phyloP scores from a whole-genome alignment of 64 coral and sea anemone species.

The Montipora sp. region DNA sequence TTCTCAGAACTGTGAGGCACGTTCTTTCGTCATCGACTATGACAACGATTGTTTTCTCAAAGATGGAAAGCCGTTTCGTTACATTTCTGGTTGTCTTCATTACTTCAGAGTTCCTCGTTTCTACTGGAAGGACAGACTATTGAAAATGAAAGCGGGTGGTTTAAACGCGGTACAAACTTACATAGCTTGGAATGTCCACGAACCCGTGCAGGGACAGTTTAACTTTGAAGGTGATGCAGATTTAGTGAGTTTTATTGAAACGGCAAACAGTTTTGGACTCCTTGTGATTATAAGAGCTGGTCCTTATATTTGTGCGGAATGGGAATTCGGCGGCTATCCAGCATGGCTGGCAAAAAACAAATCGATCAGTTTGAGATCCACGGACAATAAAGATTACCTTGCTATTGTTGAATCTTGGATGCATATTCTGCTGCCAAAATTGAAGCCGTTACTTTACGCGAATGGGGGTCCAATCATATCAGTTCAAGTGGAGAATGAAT shows the following conservation, averaged over 20 bases:
- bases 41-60: constrained; percentile 80
- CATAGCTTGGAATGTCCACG: constrained; percentile 77
- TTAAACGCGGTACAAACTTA: constrained; percentile 84
- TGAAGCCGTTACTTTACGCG: constrained; percentile 76
- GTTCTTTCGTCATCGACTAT: constrained; percentile 83
- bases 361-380: constrained; percentile 86
- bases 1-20: background rate
- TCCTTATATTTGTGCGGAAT: constrained; percentile 81
- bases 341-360: constrained; percentile 74
- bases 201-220: constrained; percentile 63
- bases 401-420: constrained; percentile 72
- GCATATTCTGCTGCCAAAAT: constrained; percentile 70
- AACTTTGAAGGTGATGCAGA: constrained; percentile 83
- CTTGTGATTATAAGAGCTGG: constrained; percentile 77
- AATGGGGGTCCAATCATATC: constrained; percentile 91
- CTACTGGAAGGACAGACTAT: constrained; percentile 86
- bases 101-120: constrained; percentile 77
- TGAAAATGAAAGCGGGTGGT: constrained; percentile 75
- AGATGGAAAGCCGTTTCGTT: constrained; percentile 87
- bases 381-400: constrained; percentile 60
- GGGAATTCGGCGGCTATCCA: constrained; percentile 89
- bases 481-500: constrained; percentile 71
- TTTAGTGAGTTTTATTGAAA: constrained; percentile 64
- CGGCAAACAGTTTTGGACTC: constrained; percentile 63
- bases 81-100: constrained; percentile 78